Conservation (phyloP, 2,888 invertebrate species). For the Drosophila affinis region DNA sequence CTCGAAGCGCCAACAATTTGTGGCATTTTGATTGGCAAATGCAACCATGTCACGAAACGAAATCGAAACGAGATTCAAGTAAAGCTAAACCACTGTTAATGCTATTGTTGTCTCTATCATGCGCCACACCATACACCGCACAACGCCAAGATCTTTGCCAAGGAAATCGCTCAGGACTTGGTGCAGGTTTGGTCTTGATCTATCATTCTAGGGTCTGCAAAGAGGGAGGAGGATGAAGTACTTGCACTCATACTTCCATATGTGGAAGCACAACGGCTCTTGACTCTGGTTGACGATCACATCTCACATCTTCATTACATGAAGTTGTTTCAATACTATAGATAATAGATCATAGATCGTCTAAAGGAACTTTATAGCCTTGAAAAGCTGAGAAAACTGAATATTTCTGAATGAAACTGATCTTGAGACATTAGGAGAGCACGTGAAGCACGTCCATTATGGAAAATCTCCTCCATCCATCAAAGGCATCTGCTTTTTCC, state of each 20-base stretch:
- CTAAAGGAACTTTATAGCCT: no score
- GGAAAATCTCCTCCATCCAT: no score
- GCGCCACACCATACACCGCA: slow-evolving; percentile 16
- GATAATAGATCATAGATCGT: no score
- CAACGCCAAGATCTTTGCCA: slow-evolving; percentile 26
- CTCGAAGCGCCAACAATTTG: slow-evolving; percentile 62
- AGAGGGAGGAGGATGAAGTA: background rate
- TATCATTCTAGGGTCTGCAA: background rate
- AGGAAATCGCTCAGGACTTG: slow-evolving; percentile 5
- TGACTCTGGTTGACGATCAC: background rate
- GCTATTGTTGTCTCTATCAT: slow-evolving; percentile 31
- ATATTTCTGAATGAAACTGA: no score
- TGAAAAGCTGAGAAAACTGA: no score
- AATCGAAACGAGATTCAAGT: slow-evolving; percentile 27
- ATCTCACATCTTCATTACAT: no score
- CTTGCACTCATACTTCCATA: no score
- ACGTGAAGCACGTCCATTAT: no score
- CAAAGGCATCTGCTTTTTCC: background rate
- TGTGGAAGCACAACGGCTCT: no score
- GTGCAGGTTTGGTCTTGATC: background rate
- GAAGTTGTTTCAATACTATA: no score
- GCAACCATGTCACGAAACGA: slow-evolving; percentile 59
- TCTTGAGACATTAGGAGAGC: no score
- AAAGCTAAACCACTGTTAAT: slow-evolving; percentile 7
- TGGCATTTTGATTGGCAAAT: slow-evolving; percentile 78